These are phyloP conservation scores for Cephalopachus bancanus DNA, from an alignment of 2,797 vertebrate species.

Conservation along the genomic window DNA sequence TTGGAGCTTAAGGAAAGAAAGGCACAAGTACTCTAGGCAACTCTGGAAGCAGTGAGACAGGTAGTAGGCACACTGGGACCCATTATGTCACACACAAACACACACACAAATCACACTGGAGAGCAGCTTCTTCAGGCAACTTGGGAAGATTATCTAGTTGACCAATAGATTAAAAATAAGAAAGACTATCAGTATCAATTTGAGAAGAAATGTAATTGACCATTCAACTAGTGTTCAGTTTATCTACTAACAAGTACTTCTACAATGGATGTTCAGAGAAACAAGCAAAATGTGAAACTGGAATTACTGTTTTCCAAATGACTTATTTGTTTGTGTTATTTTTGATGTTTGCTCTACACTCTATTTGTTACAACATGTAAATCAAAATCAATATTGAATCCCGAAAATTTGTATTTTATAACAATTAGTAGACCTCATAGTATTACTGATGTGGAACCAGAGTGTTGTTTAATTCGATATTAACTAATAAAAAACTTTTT, in stretches of 20 bases:
- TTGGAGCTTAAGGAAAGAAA: constrained; percentile 62
- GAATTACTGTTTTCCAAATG: neutral
- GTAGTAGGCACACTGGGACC: constrained; percentile 49
- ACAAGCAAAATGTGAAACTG: neutral
- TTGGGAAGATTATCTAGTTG: neutral
- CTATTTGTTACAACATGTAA: neutral
- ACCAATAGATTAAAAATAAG: neutral
- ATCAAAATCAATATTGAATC: neutral
- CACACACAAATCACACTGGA: neutral
- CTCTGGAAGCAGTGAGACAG: constrained; percentile 16
- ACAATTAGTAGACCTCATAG: neutral
- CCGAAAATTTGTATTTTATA: neutral
- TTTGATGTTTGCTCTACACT: neutral
- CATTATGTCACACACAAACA: constrained; percentile 14
- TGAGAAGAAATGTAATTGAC: constrained; percentile 13
- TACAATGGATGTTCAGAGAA: neutral
- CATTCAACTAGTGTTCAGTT: neutral
- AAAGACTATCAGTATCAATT: neutral
- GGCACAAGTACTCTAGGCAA: neutral
- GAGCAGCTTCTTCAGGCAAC: neutral
- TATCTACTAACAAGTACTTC: neutral
- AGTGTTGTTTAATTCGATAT: constrained; percentile 17
- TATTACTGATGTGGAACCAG: neutral
- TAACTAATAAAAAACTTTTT: neutral
- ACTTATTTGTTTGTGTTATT: neutral